Evolutionary conservation across 2,888 invertebrate species (phyloP).

Genomic region (Toxonevra muliebris): DNA sequence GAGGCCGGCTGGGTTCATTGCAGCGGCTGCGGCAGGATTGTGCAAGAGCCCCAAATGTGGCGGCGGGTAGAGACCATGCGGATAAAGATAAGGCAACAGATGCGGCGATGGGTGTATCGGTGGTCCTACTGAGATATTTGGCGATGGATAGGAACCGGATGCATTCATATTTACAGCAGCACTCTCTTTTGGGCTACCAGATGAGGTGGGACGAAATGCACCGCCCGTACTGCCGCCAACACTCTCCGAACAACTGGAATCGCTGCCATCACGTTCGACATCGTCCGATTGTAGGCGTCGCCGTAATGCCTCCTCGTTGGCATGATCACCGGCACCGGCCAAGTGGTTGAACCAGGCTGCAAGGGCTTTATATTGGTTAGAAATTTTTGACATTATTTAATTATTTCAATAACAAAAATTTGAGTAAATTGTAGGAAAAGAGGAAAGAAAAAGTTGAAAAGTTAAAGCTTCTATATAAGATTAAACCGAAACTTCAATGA

Average conservation of each 20-base stretch:
- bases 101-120: conserved; percentile 91
- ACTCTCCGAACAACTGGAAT: conserved; percentile 78
- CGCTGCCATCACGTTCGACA: conserved; percentile 74
- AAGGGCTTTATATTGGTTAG: conserved; percentile 61
- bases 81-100: conserved; percentile 91
- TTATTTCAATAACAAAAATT: background rate
- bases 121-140: conserved; percentile 93
- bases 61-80: conserved; percentile 86
- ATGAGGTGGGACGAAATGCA: conserved; percentile 66
- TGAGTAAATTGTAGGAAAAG: conserved; percentile 3
- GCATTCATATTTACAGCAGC: conserved; percentile 52
- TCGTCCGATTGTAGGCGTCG: conserved; percentile 71
- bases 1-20: conserved; percentile 68
- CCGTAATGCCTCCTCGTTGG: conserved; percentile 64
- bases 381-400: conserved; percentile 35
- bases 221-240: conserved; percentile 66
- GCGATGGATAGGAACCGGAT: conserved; percentile 76
- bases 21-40: conserved; percentile 69
- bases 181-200: conserved; percentile 68
- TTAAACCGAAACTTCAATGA: too few species aligned
- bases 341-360: conserved; percentile 74
- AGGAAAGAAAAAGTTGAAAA: conserved; percentile 11
- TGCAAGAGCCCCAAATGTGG: conserved; percentile 74
- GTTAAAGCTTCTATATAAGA: too few species aligned
- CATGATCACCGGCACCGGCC: conserved; percentile 68